Conservation (phyloP, 2,888 invertebrate genomes). For the Erynnis tages region DNA sequence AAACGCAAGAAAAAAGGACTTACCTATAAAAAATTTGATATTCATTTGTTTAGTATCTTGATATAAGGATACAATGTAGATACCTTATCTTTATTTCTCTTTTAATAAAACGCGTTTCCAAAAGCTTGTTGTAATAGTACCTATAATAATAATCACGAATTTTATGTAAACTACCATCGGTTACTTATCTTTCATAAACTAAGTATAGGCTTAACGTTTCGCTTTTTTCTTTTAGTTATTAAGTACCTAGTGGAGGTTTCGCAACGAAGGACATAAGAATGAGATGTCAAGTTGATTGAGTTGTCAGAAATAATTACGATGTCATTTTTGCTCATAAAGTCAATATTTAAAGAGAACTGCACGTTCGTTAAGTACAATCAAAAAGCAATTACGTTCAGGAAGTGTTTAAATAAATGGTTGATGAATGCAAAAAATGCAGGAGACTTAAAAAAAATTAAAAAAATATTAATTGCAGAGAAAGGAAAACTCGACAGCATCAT, state of each 20-base stretch:
- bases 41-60: too few species aligned
- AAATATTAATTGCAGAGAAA: neutral
- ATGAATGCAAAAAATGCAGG: neutral
- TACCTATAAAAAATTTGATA: too few species aligned
- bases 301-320: constrained; percentile 20
- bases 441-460: constrained; percentile 4
- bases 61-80: too few species aligned
- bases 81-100: too few species aligned
- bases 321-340: constrained; percentile 16
- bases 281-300: constrained; percentile 15
- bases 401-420: constrained; percentile 8
- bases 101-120: too few species aligned
- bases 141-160: too few species aligned
- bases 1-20: too few species aligned
- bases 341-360: constrained; percentile 21
- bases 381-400: constrained; percentile 22
- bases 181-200: too few species aligned
- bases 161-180: too few species aligned
- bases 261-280: neutral
- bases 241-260: neutral
- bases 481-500: neutral
- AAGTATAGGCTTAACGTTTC: too few species aligned
- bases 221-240: too few species aligned
- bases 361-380: constrained; percentile 21
- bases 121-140: too few species aligned